Base-by-base conservation (phyloP, 92 coral and sea anemone genomes). In the Ricordea florida region DNA sequence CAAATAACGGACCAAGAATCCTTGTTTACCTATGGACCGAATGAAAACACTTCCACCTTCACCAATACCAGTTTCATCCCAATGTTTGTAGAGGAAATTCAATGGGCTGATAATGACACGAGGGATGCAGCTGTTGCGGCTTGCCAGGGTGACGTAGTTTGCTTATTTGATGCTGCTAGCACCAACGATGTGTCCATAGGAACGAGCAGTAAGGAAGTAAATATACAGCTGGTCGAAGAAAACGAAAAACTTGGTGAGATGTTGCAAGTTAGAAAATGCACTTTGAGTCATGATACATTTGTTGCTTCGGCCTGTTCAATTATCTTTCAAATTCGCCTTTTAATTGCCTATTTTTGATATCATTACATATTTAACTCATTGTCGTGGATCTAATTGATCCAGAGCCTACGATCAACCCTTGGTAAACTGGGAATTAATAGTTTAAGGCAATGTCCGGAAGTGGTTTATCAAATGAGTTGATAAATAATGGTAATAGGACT, bases 131-230 rank as follows among this genome's bases (percentile, higher is more conserved):
- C 96, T 4, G 11, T n/a, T 15, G 53, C 15, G 9, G 38, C 34
- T 1, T 90, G 96, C 56, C 87, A 72, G 1, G 78, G 48, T 10
- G 79, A 90, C 37, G 59, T 23, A 0, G 76, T 55, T 27, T 90
- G 96, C 37, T 45, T 90, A 75, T 90, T 87, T 44, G 96, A 90
- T 32, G 77, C 85, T 17, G 96, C 96, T 5, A 75, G 84, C 3
- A 90, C 96, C 23, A 83, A 84, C 11, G 88, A 80, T 65, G 72
- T 78, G 17, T 41, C 82, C 27, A 47, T 90, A 46, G 96, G 89
- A 25, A 57, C 69, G 9, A 70, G 59, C 69, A 86, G 90, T 15
- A 47, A 51, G 50, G 69, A 78, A 15, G 64, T 68, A 4, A 65
- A 30, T 43, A 45, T 81, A 23, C 35, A 79, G 49, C 71, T 88